Percentiles rank a stretch among this genome's conserved stretches.
Conservation (phyloP, 2,888 invertebrate genomes). For the Melieria omissa region DNA sequence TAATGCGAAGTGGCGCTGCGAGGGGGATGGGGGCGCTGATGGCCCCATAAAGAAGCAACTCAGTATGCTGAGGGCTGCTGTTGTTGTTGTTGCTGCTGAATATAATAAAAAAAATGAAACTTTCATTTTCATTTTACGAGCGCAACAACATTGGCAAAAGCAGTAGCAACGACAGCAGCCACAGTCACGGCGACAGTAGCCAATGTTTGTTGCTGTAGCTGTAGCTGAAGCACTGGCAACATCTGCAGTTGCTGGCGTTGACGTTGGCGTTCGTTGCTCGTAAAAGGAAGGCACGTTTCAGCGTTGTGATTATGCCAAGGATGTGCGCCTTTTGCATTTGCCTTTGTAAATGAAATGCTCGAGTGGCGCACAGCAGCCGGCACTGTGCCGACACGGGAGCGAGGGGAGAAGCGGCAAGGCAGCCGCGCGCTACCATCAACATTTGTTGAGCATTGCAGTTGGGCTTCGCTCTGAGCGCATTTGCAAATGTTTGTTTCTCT, state of each 20-base stretch:
- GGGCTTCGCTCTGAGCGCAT: too few relatives aligned
- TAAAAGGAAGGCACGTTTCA: not conserved
- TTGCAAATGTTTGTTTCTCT: too few relatives aligned
- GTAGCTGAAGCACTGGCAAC: too few relatives aligned
- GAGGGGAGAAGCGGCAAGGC: too few relatives aligned
- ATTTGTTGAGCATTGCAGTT: too few relatives aligned
- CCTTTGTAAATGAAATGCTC: too few relatives aligned
- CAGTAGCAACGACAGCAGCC: not conserved
- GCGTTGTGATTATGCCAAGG: conserved; percentile 14
- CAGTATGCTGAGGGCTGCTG: not conserved
- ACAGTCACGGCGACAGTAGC: not conserved
- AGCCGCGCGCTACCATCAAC: too few relatives aligned
- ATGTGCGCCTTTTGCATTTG: not conserved
- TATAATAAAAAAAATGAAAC: conserved; percentile 20
- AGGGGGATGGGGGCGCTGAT: too few relatives aligned
- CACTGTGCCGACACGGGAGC: too few relatives aligned
- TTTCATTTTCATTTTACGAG: conserved; percentile 37
- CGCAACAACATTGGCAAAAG: not conserved
- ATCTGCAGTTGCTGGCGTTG: too few relatives aligned
- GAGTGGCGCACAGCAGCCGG: too few relatives aligned
- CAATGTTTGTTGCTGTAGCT: not conserved
- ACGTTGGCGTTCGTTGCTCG: not conserved
- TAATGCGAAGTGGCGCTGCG: too few relatives aligned
- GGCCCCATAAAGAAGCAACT: not conserved
- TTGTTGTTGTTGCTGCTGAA: conserved; percentile 7